Conservation (phyloP, 2,797 vertebrate species). For the Enteromius argenteus region DNA sequence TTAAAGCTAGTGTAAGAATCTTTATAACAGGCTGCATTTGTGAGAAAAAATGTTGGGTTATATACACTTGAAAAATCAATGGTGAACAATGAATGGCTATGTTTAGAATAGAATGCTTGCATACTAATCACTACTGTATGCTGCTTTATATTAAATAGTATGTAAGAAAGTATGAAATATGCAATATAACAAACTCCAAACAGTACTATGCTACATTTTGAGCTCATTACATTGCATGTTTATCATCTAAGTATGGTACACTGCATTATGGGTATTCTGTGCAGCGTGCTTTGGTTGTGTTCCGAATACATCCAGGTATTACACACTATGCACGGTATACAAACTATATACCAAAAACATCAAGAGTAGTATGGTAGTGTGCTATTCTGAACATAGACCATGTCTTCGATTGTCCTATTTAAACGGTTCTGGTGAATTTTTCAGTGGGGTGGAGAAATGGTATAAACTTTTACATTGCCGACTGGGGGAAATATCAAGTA, state of each 20-base stretch:
- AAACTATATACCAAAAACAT: constrained; percentile 10
- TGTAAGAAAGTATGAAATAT: constrained; percentile 22
- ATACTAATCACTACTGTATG: constrained; percentile 1
- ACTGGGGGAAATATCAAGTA: constrained; percentile 62
- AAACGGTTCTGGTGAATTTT: constrained; percentile 60
- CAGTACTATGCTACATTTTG: constrained; percentile 21
- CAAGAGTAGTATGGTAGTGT: constrained; percentile 29
- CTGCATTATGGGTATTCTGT: constrained; percentile 15
- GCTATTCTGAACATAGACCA: constrained; percentile 39
- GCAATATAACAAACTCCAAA: neutral
- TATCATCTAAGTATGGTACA: neutral
- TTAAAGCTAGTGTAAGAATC: constrained; percentile 53
- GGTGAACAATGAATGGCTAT: constrained; percentile 27
- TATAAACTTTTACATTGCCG: constrained; percentile 56
- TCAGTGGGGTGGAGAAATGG: constrained; percentile 59
- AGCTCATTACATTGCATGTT: constrained; percentile 17
- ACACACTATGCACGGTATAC: constrained; percentile 25
- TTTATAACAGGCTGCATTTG: constrained; percentile 60
- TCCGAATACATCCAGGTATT: neutral
- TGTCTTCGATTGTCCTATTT: constrained; percentile 25
- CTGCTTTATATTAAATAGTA: constrained; percentile 4
- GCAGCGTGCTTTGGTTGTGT: neutral
- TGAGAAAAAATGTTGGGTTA: constrained; percentile 60
- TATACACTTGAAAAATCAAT: constrained; percentile 67
- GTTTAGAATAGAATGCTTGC: constrained; percentile 46